A percentile compares a stretch with the other conserved stretches of the same genome.
phyloP scores from a whole-genome alignment of 2,888 invertebrate genomes.

The Tetanocera ferruginea region DNA sequence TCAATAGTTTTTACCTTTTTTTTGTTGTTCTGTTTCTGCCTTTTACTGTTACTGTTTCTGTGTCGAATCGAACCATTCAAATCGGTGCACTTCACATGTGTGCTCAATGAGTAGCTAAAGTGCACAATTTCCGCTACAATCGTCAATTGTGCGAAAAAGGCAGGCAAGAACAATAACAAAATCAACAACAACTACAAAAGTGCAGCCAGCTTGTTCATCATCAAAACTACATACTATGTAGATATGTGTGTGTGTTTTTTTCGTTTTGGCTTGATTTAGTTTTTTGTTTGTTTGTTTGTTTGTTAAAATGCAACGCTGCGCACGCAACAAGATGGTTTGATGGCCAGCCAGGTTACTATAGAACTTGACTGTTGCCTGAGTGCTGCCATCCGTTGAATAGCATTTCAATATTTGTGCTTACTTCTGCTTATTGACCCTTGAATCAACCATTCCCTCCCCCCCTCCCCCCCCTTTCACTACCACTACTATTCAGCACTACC shows the following conservation, averaged over 20 bases:
- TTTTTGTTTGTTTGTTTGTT: neutral
- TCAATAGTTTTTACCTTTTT: neutral
- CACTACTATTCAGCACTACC: neutral
- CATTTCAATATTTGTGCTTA: neutral
- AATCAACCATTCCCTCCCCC: neutral
- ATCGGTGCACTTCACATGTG: neutral
- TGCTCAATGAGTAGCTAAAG: conserved; percentile 18
- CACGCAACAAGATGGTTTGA: neutral
- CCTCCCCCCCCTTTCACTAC: neutral
- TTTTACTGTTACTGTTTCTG: neutral
- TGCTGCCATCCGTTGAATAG: neutral
- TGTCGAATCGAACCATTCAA: neutral
- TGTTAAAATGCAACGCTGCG: conserved; percentile 2
- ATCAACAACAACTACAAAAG: neutral
- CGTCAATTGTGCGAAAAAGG: conserved; percentile 22
- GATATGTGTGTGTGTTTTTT: neutral
- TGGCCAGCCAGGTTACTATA: neutral
- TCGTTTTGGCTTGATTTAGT: neutral
- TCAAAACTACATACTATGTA: neutral
- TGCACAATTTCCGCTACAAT: conserved; percentile 23
- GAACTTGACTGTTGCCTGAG: neutral
- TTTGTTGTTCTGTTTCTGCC: no score
- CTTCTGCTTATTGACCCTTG: conserved; percentile 13
- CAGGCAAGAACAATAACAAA: neutral
- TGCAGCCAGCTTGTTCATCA: neutral